phyloP scores from a whole-genome alignment of 1,140 invertebrate species.

The Antheraea mylitta region DNA sequence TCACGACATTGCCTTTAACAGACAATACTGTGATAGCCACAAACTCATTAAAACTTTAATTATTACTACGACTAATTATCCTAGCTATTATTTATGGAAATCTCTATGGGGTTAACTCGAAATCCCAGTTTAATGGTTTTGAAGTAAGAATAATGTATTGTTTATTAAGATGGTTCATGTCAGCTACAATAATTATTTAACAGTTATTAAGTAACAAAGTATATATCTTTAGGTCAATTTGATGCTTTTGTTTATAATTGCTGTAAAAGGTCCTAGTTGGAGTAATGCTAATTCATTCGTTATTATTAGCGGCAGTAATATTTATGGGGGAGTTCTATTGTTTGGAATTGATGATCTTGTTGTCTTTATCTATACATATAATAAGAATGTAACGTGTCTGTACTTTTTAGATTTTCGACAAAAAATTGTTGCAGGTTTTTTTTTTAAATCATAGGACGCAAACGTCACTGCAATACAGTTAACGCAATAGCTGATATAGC shows the following conservation, averaged over 20 bases:
- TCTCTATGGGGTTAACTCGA: not conserved
- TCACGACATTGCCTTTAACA: constrained; percentile 8
- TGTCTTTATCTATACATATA: too few relatives aligned
- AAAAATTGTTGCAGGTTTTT: too few relatives aligned
- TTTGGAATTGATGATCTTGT: not conserved
- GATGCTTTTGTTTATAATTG: not conserved
- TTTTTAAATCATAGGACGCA: too few relatives aligned
- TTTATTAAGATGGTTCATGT: not conserved
- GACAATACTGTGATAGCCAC: not conserved
- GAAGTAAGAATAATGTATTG: not conserved
- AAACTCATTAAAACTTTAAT: constrained; percentile 8
- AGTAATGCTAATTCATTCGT: not conserved
- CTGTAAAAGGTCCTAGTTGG: not conserved
- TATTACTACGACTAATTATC: not conserved
- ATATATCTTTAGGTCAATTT: not conserved
- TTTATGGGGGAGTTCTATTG: not conserved
- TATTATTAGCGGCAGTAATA: too few relatives aligned
- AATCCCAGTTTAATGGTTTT: not conserved
- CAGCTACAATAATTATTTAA: not conserved
- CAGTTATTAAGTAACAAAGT: not conserved
- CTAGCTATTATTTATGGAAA: not conserved
- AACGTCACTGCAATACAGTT: too few relatives aligned
- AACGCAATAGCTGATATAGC: too few relatives aligned
- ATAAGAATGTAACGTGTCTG: too few relatives aligned
- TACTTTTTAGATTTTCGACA: too few relatives aligned